Conservation (phyloP, 2,113 vertebrate species). For the Gallinago paraguaiae region DNA sequence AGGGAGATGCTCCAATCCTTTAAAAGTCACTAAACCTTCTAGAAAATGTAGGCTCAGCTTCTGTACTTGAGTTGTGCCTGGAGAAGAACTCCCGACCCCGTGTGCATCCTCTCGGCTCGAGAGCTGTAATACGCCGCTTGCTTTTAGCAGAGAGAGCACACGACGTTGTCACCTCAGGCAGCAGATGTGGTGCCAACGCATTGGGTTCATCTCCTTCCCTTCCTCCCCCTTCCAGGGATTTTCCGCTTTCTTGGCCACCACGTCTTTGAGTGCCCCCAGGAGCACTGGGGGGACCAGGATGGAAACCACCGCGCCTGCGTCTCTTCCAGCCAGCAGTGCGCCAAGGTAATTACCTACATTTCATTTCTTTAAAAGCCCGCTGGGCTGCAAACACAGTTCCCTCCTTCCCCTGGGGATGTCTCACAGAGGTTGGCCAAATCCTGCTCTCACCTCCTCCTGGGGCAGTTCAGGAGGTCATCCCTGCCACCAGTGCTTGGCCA, state of each 20-base stretch:
- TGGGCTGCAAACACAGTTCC: not conserved
- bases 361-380: not conserved
- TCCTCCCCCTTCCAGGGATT: not conserved
- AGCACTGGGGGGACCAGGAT: not conserved
- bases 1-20: too few relatives aligned
- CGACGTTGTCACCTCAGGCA: not conserved
- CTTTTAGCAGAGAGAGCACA: not conserved
- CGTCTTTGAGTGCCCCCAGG: fast-evolving
- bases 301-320: not conserved
- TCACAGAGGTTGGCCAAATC: not conserved
- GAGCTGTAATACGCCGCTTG: not conserved
- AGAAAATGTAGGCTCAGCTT: not conserved
- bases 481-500: not conserved
- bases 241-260: not conserved
- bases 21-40: not conserved
- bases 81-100: not conserved
- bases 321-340: not conserved
- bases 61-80: not conserved
- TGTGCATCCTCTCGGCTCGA: fast-evolving
- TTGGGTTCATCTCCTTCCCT: not conserved
- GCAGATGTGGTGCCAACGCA: not conserved
- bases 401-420: not conserved
- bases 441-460: not conserved
- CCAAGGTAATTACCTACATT: not conserved
- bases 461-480: not conserved